A percentile compares a stretch with the other conserved stretches of the same genome.
Conservation (phyloP, 2,888 invertebrate genomes). For the Trisateles emortualis region DNA sequence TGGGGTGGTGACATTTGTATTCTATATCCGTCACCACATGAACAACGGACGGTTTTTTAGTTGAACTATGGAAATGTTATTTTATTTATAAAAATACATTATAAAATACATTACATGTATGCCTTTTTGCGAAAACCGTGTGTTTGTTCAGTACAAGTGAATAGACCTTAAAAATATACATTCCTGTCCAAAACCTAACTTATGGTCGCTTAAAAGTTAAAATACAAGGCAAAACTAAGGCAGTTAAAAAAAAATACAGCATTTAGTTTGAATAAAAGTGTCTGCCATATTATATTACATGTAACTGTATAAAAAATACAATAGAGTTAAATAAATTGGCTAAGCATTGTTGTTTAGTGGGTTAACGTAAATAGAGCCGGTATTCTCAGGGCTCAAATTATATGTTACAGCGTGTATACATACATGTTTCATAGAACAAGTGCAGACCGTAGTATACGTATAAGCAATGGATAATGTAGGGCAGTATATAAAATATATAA, state of each 20-base stretch:
- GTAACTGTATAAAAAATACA: conserved; percentile 26
- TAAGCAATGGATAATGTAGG: neutral
- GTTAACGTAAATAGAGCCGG: conserved; percentile 23
- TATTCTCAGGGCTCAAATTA: conserved; percentile 16
- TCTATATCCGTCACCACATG: too few relatives aligned
- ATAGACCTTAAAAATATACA: too few relatives aligned
- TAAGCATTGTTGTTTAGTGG: conserved; percentile 34
- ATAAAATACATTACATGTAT: too few relatives aligned
- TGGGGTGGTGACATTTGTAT: too few relatives aligned
- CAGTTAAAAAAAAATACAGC: conserved; percentile 5
- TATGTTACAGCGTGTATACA: conserved; percentile 2
- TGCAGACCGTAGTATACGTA: neutral
- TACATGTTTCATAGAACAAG: neutral
- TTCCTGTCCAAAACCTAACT: too few relatives aligned
- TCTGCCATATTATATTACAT: conserved; percentile 19
- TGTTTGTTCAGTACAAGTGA: too few relatives aligned
- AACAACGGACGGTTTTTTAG: too few relatives aligned
- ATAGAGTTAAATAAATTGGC: conserved; percentile 26
- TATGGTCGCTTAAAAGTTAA: too few relatives aligned
- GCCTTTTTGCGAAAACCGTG: too few relatives aligned
- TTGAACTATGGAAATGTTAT: too few relatives aligned
- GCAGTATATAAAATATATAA: too few relatives aligned
- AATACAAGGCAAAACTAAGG: neutral
- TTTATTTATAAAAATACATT: too few relatives aligned
- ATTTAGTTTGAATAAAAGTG: conserved; percentile 5